Evolutionary conservation across 2,888 invertebrate genomes (phyloP).

Genomic region (Rhopalosiphum nymphaeae): DNA sequence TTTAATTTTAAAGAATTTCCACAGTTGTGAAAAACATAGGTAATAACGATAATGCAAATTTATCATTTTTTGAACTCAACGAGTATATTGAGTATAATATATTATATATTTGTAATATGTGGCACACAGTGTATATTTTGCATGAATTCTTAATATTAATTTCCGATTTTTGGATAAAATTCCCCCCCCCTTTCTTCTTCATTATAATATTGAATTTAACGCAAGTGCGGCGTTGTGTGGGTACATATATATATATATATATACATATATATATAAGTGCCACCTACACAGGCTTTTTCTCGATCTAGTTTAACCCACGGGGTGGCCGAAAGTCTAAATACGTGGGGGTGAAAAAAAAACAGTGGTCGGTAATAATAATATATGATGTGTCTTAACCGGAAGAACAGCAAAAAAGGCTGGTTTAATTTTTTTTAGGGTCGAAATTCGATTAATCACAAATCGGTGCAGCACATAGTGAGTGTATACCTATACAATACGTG

Average conservation of each 20-base stretch:
- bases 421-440: neutral
- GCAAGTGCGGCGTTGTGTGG: neutral
- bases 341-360: neutral
- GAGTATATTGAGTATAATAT: neutral
- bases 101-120: neutral
- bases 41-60: neutral
- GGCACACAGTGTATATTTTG: neutral
- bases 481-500: neutral
- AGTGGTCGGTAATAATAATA: neutral
- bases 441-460: conserved; percentile 4
- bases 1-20: neutral
- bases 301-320: neutral
- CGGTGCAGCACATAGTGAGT: neutral
- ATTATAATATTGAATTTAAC: no score
- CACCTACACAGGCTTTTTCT: neutral
- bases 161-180: neutral
- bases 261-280: neutral
- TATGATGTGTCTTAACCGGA: neutral
- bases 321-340: neutral
- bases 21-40: neutral
- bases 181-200: neutral
- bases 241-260: neutral
- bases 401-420: neutral
- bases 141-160: neutral
- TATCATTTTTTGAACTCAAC: neutral